Percentiles rank a stretch among this genome's conserved stretches.
Conservation (phyloP, 2,888 invertebrate genomes). For the Pyrrhia umbra region DNA sequence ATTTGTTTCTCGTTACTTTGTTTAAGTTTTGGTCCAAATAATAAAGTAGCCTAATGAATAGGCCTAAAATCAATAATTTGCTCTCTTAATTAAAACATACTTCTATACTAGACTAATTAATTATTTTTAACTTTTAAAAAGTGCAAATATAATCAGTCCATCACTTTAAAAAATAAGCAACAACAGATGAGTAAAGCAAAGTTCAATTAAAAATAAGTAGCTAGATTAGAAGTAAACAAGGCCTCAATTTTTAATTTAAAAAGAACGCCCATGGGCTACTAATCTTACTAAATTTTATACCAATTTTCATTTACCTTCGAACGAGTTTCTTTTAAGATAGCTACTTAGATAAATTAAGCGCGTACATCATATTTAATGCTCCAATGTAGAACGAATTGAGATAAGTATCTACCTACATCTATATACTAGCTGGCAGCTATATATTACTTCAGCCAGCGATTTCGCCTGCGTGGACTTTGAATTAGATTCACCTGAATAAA, state of each 20-base stretch:
- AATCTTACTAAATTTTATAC: constrained; percentile 63
- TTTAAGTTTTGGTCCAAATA: too few species aligned
- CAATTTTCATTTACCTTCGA: constrained; percentile 56
- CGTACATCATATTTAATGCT: constrained; percentile 45
- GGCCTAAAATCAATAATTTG: too few species aligned
- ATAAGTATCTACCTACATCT: constrained; percentile 36
- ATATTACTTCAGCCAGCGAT: too few species aligned
- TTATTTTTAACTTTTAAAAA: constrained; percentile 1
- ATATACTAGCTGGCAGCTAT: constrained; percentile 35
- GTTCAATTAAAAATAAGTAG: constrained; percentile 63
- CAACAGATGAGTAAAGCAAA: constrained; percentile 11
- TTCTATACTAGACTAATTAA: neutral
- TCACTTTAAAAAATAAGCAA: constrained; percentile 16
- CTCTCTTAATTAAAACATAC: neutral
- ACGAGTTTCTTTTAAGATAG: constrained; percentile 48
- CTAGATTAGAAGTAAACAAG: constrained; percentile 44
- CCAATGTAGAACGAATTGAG: constrained; percentile 36
- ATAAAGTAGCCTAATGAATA: too few species aligned
- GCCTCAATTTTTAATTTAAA: constrained; percentile 59
- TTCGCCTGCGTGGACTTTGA: too few species aligned
- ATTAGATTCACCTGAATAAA: too few species aligned
- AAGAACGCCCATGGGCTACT: constrained; percentile 54
- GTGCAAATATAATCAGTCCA: constrained; percentile 6
- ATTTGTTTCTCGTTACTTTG: constrained; percentile 35
- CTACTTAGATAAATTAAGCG: constrained; percentile 47